A percentile compares a stretch with the other conserved stretches of the same genome.
Conservation (phyloP, 2,797 vertebrate species). For the Buphagus erythrorhynchus region DNA sequence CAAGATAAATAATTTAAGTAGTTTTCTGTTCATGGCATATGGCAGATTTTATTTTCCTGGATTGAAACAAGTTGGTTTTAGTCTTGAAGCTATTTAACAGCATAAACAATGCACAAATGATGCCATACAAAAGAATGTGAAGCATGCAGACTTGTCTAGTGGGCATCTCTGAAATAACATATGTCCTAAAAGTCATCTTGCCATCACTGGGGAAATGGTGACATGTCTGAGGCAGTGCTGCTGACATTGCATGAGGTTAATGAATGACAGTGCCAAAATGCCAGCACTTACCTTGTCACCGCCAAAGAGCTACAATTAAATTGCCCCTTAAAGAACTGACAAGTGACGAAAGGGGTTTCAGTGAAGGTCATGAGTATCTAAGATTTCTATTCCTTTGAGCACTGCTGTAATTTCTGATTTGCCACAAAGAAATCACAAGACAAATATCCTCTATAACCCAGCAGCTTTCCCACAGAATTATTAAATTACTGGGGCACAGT, state of each 20-base stretch:
- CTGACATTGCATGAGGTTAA: slow-evolving; percentile 72
- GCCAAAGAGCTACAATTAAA: slow-evolving; percentile 78
- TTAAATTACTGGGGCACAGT: slow-evolving; percentile 55
- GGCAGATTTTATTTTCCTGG: neutral
- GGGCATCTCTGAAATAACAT: slow-evolving; percentile 30
- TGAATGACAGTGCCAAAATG: slow-evolving; percentile 79
- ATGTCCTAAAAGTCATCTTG: slow-evolving; percentile 43
- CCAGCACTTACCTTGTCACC: slow-evolving; percentile 78
- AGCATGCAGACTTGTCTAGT: slow-evolving; percentile 23
- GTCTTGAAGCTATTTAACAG: neutral
- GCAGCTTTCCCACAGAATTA: slow-evolving; percentile 56
- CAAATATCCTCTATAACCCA: slow-evolving; percentile 79
- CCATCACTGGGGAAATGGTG: slow-evolving; percentile 59
- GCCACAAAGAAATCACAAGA: slow-evolving; percentile 80
- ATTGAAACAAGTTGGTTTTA: neutral
- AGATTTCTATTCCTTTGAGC: slow-evolving; percentile 74
- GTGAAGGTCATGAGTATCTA: slow-evolving; percentile 82
- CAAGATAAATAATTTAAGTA: neutral
- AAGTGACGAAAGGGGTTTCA: slow-evolving; percentile 87
- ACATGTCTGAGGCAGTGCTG: slow-evolving; percentile 67
- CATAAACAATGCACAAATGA: neutral
- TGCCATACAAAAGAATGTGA: slow-evolving; percentile 1
- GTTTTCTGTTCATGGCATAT: neutral
- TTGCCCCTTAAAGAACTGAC: slow-evolving; percentile 78
- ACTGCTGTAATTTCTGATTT: slow-evolving; percentile 70